A percentile compares a stretch with the other conserved stretches of the same genome.
Evolutionary conservation across 2,797 vertebrate species (phyloP).

Genomic region (Sebastes matsubarae): DNA sequence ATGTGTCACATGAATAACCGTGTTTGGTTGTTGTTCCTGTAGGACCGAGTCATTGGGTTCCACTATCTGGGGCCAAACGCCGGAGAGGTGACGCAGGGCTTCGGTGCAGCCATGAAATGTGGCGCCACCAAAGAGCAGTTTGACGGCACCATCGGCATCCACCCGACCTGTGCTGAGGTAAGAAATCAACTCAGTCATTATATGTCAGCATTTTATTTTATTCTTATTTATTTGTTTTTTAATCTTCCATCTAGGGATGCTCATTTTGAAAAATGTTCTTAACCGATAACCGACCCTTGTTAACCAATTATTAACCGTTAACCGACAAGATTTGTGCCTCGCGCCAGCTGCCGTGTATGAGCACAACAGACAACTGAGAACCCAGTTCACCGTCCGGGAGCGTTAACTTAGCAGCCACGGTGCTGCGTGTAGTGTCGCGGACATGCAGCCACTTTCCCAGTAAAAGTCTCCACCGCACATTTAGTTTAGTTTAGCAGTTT

Average conservation of each 20-base stretch:
- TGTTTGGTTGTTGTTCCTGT: not conserved
- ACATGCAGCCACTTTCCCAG: too few species aligned
- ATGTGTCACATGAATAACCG: not conserved
- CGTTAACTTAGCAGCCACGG: too few species aligned
- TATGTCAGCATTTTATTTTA: not conserved
- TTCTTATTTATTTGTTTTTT: not conserved
- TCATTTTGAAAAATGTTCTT: too few species aligned
- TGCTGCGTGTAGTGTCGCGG: too few species aligned
- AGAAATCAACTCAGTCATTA: not conserved
- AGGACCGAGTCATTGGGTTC: conserved; percentile 94
- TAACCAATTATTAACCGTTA: too few species aligned
- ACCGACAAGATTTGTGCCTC: too few species aligned
- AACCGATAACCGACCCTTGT: too few species aligned
- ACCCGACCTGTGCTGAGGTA: conserved; percentile 97
- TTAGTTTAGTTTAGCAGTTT: too few species aligned
- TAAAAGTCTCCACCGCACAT: too few species aligned
- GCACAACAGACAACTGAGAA: too few species aligned
- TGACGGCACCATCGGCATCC: conserved; percentile 93
- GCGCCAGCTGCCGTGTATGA: too few species aligned
- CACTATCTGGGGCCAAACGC: conserved; percentile 96
- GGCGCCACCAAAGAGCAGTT: conserved; percentile 92
- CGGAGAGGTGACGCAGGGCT: conserved; percentile 96
- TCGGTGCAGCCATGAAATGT: conserved; percentile 94
- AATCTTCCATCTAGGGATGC: not conserved
- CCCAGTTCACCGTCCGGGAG: too few species aligned